Evolutionary conservation across 1,140 invertebrate species (phyloP), one percentile per base, ranked within the genome.

Genomic region (Drosophila nannoptera): DNA sequence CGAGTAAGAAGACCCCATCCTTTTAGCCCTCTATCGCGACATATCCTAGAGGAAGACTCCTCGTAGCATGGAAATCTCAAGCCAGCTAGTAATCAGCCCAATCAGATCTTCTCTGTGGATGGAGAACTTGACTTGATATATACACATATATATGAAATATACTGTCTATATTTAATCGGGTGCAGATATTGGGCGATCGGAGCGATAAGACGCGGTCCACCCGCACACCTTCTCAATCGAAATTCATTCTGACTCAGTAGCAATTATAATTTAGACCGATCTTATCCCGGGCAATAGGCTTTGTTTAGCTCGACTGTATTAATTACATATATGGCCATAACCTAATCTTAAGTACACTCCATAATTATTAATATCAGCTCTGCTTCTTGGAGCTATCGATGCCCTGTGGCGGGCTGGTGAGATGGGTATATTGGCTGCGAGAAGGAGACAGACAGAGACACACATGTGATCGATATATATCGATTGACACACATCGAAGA

Each of bases 191-290:
- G 43, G 16, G 4, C 22, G 7, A 7, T 22, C 22, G 14, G 4
- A 4, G 5, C 22, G 45, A 46, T 46, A 29, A 46, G 45, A 22
- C 12, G 2, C 9, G 14, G 14, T 22, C 45, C 45, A 46, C 45
- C 45, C 16, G 29, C 45, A 29, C 45, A 46, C 22, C 22, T 22
- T 22, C 22, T 3, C 22, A 46, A 29, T 9, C 45, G 11, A 31
- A 46, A 46, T 46, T 46, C 45, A 46, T 38, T 29, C 16, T 40
- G 5, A 54, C 7, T 54, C 33, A 38, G 9, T n/a, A 2, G 35
- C 50, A 35, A 52, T 36, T 33, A 53, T 11, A n/a, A n/a, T 53
- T 53, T n/a, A 7, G 16, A 29, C 29, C 40, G 35, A 54, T 54
- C 16, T 40, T 12, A 54, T 32, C 29, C 46, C 16, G n/a, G 7